Evolutionary conservation across 2,113 vertebrate genomes (phyloP).

Genomic region (Candoia aspera): DNA sequence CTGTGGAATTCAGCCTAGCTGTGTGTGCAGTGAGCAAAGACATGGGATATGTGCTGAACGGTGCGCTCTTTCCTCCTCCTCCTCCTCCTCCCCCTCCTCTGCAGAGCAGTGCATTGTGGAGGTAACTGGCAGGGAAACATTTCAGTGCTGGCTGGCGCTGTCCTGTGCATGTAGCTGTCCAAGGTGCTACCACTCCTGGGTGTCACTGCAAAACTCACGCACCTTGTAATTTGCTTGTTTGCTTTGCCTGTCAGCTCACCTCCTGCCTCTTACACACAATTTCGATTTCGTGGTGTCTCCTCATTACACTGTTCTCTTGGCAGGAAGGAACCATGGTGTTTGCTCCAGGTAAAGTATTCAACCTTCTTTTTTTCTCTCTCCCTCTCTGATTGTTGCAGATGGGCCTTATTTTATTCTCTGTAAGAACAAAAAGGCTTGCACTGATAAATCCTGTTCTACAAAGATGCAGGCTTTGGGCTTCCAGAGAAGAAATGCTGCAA

Average conservation of each 20-base stretch:
- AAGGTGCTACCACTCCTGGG: constrained; percentile 47
- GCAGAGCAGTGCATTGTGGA: constrained; percentile 67
- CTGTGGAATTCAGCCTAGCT: constrained; percentile 8
- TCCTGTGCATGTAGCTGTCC: constrained; percentile 64
- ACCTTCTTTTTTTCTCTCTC: neutral
- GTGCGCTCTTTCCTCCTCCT: constrained; percentile 37
- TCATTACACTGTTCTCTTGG: neutral
- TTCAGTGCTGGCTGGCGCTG: constrained; percentile 23
- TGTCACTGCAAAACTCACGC: constrained; percentile 20
- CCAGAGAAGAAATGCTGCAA: neutral
- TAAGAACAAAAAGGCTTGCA: neutral
- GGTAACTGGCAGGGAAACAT: constrained; percentile 47
- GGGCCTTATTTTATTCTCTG: neutral
- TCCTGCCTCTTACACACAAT: neutral
- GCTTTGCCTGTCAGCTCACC: neutral
- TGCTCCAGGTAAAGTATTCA: constrained; percentile 76
- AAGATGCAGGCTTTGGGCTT: neutral
- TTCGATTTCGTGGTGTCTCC: neutral
- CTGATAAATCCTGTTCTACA: neutral
- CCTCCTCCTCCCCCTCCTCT: constrained; percentile 22
- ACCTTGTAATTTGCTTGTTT: no score
- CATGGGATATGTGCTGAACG: constrained; percentile 40
- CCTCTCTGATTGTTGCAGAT: neutral
- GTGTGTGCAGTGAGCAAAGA: constrained; percentile 41
- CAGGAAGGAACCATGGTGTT: constrained; percentile 75